Base-by-base conservation (phyloP, 2,888 invertebrate genomes). In the Agonopterix arenella region DNA sequence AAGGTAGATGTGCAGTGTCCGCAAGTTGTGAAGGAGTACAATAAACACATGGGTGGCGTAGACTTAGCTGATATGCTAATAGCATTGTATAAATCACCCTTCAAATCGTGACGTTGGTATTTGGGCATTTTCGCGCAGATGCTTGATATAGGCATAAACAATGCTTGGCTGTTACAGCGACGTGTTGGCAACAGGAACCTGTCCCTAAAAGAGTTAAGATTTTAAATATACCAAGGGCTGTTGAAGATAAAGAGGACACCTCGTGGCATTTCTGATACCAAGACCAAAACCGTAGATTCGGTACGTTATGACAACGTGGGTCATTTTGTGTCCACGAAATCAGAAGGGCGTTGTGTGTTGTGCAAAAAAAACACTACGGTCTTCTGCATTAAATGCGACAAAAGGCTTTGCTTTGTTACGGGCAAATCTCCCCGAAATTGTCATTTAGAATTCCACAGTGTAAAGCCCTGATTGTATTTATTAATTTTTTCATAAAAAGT, bases 71-170 rank as follows among this genome's bases (percentile, higher is more conserved):
- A 71, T 42, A 68, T 64, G 62, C 55, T 65, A 5, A 55, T 66
- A 44, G 57, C 60, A 2, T 49, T 65, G 7, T 63, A 66, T 46
- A 59, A 51, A 57, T 64, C 53, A 7, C 59, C 60, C 16, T 59
- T 64, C 47, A 64, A 68, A 44, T 62, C 50, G 16, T 53, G 63
- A 36, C 53, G 66, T 36, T 70, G 70, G 68, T 70, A 69, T 47
- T 52, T 70, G 28, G 58, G 61, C 36, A 62, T 73, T 42, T 71
- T 71, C 62, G 59, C 48, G 8, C 64, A 63, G 48, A 11, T 61
- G 18, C 36, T 62, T 28, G 64, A 59, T 18, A 60, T 64, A 36
- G 58, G 62, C 48, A 53, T 64, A 8, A 65, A 61, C 44, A 62
- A 61, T 56, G 59, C 58, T 8, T 64, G 60, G 57, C 11, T 58